A percentile compares a stretch with the other conserved stretches of the same genome.
Conservation (phyloP, 1,140 invertebrate genomes). For the Cheumatopsyche charites region DNA sequence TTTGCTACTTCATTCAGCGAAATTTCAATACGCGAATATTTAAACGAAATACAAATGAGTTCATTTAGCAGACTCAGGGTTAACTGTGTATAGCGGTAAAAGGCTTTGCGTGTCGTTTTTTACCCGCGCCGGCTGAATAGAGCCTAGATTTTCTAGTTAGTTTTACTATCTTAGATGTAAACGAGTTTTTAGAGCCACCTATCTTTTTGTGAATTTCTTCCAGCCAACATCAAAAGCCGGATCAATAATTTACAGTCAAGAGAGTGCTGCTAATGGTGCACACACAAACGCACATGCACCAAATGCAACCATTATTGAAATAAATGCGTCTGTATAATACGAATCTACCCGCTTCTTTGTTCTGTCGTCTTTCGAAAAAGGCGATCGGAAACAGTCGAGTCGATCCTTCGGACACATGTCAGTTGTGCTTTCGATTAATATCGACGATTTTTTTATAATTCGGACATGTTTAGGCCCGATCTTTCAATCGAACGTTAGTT, state of each 20-base stretch:
- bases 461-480: too few relatives aligned
- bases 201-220: constrained; percentile 41
- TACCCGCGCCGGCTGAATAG: constrained; percentile 31
- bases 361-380: too few relatives aligned
- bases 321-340: neutral
- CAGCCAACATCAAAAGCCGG: constrained; percentile 31
- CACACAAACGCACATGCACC: constrained; percentile 8
- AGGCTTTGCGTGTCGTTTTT: constrained; percentile 41
- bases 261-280: constrained; percentile 29
- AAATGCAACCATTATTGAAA: neutral
- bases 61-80: constrained; percentile 28
- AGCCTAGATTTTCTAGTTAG: constrained; percentile 42
- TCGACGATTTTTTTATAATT: too few relatives aligned
- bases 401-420: too few relatives aligned
- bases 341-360: too few relatives aligned
- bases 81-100: constrained; percentile 38
- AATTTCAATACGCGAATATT: constrained; percentile 1
- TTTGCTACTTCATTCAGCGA: too few relatives aligned
- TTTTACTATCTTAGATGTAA: constrained; percentile 43
- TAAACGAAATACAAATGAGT: constrained; percentile 10
- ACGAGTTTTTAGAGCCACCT: constrained; percentile 39
- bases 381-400: too few relatives aligned
- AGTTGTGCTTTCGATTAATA: too few relatives aligned
- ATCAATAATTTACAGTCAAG: constrained; percentile 36
- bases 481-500: too few relatives aligned